Conservation (phyloP, 2,113 vertebrate species). For the Budorcas taxicolor region DNA sequence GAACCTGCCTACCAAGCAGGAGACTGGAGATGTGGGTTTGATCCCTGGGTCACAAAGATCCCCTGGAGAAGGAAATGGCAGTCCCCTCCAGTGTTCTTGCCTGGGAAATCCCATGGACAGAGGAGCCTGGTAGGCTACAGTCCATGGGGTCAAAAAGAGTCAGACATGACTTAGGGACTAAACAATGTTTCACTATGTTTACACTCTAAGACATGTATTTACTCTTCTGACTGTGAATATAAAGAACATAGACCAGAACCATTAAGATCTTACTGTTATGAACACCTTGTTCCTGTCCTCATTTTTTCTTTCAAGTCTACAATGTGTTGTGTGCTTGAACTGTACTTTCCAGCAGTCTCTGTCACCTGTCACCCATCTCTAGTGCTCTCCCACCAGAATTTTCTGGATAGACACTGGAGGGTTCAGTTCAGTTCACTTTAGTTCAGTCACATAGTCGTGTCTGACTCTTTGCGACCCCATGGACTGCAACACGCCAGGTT, state of each 20-base stretch:
- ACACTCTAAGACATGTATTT: background rate
- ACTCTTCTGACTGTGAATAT: background rate
- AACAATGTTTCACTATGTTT: background rate
- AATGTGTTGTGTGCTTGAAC: background rate
- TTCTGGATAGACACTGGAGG: background rate
- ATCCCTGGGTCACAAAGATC: background rate
- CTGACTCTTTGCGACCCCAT: background rate
- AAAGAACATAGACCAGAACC: background rate
- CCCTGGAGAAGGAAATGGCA: background rate
- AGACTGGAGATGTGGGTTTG: background rate
- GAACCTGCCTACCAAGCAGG: background rate
- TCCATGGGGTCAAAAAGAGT: background rate
- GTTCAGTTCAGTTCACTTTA: background rate
- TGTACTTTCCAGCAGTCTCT: background rate
- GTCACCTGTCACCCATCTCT: background rate
- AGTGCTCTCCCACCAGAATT: background rate
- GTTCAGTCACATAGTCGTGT: background rate
- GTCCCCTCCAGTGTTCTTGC: background rate
- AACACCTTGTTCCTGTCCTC: background rate
- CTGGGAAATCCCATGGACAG: background rate
- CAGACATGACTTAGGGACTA: background rate
- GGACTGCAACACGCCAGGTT: background rate
- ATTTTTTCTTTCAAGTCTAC: background rate
- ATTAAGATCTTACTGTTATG: background rate
- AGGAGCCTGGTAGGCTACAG: background rate